phyloP scores from a whole-genome alignment of 1,140 invertebrate genomes.

The Leptinotarsa defecta region DNA sequence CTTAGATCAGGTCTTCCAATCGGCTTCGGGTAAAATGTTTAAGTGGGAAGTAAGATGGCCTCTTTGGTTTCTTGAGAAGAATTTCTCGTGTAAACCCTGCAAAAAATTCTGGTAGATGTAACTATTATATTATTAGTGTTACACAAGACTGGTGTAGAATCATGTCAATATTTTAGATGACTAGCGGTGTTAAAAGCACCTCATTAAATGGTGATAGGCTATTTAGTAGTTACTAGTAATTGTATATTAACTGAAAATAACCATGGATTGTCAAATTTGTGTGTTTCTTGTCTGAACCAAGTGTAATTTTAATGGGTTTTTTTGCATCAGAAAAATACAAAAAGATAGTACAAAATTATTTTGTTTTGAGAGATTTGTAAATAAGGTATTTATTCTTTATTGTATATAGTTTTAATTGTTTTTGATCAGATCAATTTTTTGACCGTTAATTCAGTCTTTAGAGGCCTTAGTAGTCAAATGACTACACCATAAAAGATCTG shows the following conservation, averaged over 20 bases:
- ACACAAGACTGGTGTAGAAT: conserved; percentile 49
- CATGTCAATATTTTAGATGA: conserved; percentile 47
- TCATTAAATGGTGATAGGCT: conserved; percentile 47
- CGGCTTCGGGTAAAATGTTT: not conserved
- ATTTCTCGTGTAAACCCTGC: not conserved
- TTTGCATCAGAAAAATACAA: conserved; percentile 27
- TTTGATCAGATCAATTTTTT: conserved; percentile 15
- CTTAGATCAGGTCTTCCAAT: not conserved
- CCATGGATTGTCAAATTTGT: conserved; percentile 43
- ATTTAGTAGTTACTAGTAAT: conserved; percentile 40
- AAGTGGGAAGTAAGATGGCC: conserved; percentile 5
- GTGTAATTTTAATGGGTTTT: conserved; percentile 26
- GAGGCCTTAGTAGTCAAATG: conserved; percentile 28
- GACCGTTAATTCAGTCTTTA: conserved; percentile 20
- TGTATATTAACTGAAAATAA: conserved; percentile 47
- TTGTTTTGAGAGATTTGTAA: conserved; percentile 33
- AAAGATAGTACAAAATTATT: conserved; percentile 38
- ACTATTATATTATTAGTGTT: conserved; percentile 43
- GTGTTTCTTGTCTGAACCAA: conserved; percentile 16
- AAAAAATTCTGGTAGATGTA: conserved; percentile 32
- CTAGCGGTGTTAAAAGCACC: conserved; percentile 42
- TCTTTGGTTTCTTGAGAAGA: not conserved
- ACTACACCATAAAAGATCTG: not conserved
- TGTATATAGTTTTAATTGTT: conserved; percentile 35
- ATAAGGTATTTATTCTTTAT: conserved; percentile 29